These are phyloP conservation scores for Limnephilus marmoratus DNA, from an alignment of 2,888 invertebrate species.

Conservation along the genomic window DNA sequence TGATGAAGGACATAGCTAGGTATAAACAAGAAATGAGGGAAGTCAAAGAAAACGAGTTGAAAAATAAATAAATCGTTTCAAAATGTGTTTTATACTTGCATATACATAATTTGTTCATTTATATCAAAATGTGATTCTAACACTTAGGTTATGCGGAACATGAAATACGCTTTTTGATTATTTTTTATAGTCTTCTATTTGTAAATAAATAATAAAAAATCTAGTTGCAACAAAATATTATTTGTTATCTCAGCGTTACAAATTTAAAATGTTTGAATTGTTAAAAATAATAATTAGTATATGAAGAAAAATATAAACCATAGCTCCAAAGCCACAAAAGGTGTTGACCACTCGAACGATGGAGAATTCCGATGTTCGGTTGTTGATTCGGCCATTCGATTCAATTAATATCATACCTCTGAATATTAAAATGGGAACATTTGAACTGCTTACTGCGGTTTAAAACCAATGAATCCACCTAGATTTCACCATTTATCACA, in stretches of 20 bases:
- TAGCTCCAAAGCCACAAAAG: background rate
- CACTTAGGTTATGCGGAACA: background rate
- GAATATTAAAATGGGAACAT: too few species aligned
- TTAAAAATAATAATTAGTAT: background rate
- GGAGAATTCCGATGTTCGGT: too few species aligned
- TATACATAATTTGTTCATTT: slow-evolving; percentile 23
- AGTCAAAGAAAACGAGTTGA: slow-evolving; percentile 70
- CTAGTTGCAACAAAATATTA: background rate
- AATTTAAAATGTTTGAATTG: background rate
- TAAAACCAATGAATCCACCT: too few species aligned
- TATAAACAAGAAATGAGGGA: slow-evolving; percentile 75
- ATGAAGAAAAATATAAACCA: background rate
- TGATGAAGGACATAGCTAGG: slow-evolving; percentile 77
- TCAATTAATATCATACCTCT: too few species aligned
- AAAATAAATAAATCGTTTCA: slow-evolving; percentile 62
- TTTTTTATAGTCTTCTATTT: slow-evolving; percentile 10
- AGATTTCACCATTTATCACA: too few species aligned
- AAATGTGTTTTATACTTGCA: slow-evolving; percentile 1
- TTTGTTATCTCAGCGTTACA: background rate
- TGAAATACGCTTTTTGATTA: slow-evolving; percentile 14
- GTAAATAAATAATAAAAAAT: background rate
- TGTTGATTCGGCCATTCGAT: too few species aligned
- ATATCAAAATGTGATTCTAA: slow-evolving; percentile 3
- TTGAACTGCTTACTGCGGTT: too few species aligned
- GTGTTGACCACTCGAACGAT: too few species aligned